Evolutionary conservation across 2,113 vertebrate genomes (phyloP).

Genomic region (Brachypodius melanocephalos): DNA sequence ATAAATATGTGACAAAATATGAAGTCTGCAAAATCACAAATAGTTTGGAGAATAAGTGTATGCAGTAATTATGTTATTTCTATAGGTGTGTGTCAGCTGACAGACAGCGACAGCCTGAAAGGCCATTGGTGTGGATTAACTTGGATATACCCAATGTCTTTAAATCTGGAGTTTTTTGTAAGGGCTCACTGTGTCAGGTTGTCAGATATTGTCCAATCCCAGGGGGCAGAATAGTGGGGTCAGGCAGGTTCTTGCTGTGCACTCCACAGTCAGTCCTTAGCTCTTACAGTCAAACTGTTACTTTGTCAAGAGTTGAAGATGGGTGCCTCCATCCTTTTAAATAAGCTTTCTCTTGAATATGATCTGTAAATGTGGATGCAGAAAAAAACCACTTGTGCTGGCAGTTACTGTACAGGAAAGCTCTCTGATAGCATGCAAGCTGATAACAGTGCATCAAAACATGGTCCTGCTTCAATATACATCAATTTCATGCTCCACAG

Average conservation of each 20-base stretch:
- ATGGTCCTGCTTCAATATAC: not conserved
- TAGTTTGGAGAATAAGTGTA: not conserved
- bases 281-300: not conserved
- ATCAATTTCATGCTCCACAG: not conserved
- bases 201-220: fast-evolving
- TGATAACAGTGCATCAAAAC: not conserved
- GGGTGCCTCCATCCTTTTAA: not conserved
- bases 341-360: not conserved
- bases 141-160: not conserved
- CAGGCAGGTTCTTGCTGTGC: fast-evolving
- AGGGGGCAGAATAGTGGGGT: not conserved
- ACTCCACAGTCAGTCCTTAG: not conserved
- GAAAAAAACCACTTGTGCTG: not conserved
- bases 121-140: fast-evolving
- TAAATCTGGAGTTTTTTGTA: not conserved
- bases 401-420: not conserved
- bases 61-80: not conserved
- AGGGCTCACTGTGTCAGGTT: not conserved
- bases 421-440: not conserved
- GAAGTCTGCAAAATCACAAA: not conserved
- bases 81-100: not conserved
- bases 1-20: not conserved
- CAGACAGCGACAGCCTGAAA: not conserved
- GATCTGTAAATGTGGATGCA: not conserved
- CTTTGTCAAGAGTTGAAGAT: not conserved